Conservation (phyloP, 1,140 invertebrate species). For the Rhyzopertha dominica region DNA sequence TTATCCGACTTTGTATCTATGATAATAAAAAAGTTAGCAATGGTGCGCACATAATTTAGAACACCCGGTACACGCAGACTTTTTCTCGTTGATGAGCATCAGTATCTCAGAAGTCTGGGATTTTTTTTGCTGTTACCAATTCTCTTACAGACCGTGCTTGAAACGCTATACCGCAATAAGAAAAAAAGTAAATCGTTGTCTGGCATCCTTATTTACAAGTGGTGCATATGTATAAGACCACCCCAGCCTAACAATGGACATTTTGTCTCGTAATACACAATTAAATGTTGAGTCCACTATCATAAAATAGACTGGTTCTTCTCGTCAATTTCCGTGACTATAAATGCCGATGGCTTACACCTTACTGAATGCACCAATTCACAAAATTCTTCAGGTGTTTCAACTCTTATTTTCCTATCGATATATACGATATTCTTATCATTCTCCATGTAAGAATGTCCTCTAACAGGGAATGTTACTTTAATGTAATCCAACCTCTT, state of each 20-base stretch:
- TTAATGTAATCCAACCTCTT: slow-evolving; percentile 20
- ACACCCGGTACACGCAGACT: too few species aligned
- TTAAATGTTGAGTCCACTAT: slow-evolving; percentile 3
- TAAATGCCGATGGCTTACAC: slow-evolving; percentile 24
- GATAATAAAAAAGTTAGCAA: too few species aligned
- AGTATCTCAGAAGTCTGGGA: background rate
- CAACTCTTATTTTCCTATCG: slow-evolving; percentile 22
- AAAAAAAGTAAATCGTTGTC: too few species aligned
- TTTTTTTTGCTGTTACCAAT: background rate
- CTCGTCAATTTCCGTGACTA: too few species aligned
- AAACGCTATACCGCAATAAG: too few species aligned
- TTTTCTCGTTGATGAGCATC: background rate
- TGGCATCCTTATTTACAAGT: too few species aligned
- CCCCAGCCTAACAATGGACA: too few species aligned
- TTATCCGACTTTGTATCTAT: too few species aligned
- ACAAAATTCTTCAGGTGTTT: slow-evolving; percentile 23
- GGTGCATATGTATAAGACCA: too few species aligned
- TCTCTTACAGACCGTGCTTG: slow-evolving; percentile 9
- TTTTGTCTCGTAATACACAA: slow-evolving; percentile 3
- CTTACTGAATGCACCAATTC: slow-evolving; percentile 16
- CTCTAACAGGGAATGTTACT: slow-evolving; percentile 21
- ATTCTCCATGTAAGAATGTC: slow-evolving; percentile 28
- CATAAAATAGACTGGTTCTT: slow-evolving; percentile 2
- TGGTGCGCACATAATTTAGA: too few species aligned
- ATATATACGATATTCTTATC: slow-evolving; percentile 31